Conservation (phyloP, 2,888 invertebrate species). For the Oligia strigilis region DNA sequence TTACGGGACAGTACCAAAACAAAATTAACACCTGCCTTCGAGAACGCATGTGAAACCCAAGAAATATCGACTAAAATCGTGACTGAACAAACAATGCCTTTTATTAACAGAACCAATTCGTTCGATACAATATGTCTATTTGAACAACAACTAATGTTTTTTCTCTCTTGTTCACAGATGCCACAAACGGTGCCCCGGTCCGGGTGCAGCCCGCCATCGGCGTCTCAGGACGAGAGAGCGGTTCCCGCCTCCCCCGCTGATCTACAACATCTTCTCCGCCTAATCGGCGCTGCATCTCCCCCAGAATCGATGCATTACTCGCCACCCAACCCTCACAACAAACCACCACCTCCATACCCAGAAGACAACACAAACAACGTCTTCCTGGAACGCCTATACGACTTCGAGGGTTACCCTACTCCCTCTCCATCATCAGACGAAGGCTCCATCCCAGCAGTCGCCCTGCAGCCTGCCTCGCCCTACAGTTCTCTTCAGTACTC, state of each 20-base stretch:
- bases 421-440: conserved; percentile 90
- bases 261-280: conserved; percentile 86
- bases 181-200: conserved; percentile 95
- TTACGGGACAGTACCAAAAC: conserved; percentile 6
- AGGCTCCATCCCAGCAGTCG: conserved; percentile 90
- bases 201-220: conserved; percentile 94
- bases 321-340: conserved; percentile 84
- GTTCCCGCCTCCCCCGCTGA: conserved; percentile 90
- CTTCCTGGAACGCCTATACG: conserved; percentile 88
- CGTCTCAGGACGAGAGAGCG: conserved; percentile 92
- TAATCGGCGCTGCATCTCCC: conserved; percentile 88
- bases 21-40: conserved; percentile 61
- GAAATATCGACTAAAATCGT: conserved; percentile 42
- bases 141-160: conserved; percentile 38
- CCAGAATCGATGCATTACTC: conserved; percentile 88
- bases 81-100: conserved; percentile 38
- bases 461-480: conserved; percentile 90
- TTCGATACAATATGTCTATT: conserved; percentile 16
- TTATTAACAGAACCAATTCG: conserved; percentile 23
- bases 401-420: conserved; percentile 87
- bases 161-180: conserved; percentile 91
- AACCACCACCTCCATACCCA: conserved; percentile 86
- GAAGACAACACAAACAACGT: conserved; percentile 79
- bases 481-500: conserved; percentile 84
- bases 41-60: conserved; percentile 43